Base-by-base conservation (phyloP, 2,888 invertebrate genomes). In the Villa cingulata region DNA sequence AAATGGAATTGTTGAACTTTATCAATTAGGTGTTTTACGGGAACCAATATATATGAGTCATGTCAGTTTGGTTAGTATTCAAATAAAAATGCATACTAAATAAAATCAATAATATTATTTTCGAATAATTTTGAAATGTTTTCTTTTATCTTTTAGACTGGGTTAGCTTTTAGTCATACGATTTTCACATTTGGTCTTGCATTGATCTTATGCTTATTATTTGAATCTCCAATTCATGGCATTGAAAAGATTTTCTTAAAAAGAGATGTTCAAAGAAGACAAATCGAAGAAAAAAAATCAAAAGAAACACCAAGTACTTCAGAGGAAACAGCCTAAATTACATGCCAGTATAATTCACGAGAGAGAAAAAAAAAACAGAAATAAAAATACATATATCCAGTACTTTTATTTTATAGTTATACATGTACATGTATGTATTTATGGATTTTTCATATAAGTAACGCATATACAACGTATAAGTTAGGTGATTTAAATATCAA, bases 201-300 rank as follows among this genome's bases (percentile, higher is more conserved):
- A 44, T 64, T 80, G 43, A 45, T 82, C 37, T 61, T 83, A 40
- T 81, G 81, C 53, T 65, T 80, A 41, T 70, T 78, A 36, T 83
- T 83, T 57, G 83, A 83, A 63, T 81, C 82, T 10, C 83, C 83
- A 2, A 74, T 83, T 56, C 79, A 81, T 55, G 78, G 80, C 4
- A 71, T 83, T 41, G 82, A 83, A 62, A 79, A 78, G 58, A 75
- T 81, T 51, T 66, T 83, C n/a, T 65, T 81, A 1, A 66, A 70
- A 56, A 68, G 66, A 56, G 71, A 76, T 58, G 70, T 43, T 23
- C 45, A 48, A 46, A 43, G 45, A 19, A 32, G 19, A 18, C 48
- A 42, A 6, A 37, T 2, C 2, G 20, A 48, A 23, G 39, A 51
- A 17, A 17, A 19, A 39, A 50, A 39, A 20, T 34, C 43, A 5